Conservation (phyloP, 2,888 invertebrate genomes). For the Ctena decussata region DNA sequence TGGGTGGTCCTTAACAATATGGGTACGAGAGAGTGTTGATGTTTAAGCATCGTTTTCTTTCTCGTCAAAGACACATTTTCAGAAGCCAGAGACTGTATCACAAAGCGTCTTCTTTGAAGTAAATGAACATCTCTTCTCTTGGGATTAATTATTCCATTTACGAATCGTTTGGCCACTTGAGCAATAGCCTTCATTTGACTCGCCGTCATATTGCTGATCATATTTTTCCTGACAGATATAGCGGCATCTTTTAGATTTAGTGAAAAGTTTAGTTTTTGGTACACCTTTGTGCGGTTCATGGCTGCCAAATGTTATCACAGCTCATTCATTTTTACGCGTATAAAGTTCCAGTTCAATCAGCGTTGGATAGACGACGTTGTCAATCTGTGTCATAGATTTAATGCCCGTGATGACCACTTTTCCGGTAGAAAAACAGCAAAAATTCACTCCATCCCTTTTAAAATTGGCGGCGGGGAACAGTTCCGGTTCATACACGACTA, state of each 20-base stretch:
- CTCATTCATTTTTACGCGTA: background rate
- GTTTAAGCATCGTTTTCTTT: background rate
- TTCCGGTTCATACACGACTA: constrained; percentile 32
- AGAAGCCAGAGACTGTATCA: constrained; percentile 4
- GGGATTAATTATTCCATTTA: constrained; percentile 21
- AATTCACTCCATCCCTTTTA: constrained; percentile 1
- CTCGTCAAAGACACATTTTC: background rate
- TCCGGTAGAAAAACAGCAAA: constrained; percentile 38
- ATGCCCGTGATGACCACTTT: constrained; percentile 45
- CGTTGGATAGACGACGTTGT: constrained; percentile 12
- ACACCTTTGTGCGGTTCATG: background rate
- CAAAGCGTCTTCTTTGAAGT: constrained; percentile 2
- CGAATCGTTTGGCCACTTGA: constrained; percentile 2
- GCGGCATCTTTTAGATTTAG: background rate
- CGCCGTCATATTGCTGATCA: constrained; percentile 13
- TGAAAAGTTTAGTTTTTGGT: background rate
- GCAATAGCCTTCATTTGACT: constrained; percentile 1
- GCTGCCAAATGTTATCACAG: background rate
- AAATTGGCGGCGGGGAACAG: constrained; percentile 24
- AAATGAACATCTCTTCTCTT: constrained; percentile 14
- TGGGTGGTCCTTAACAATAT: background rate
- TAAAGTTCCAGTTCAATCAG: constrained; percentile 27
- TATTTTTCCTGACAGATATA: constrained; percentile 3
- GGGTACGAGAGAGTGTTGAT: background rate
- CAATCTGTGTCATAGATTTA: background rate